Evolutionary conservation across 2,797 vertebrate genomes (phyloP), one percentile per base, ranked within the genome.

Genomic region (Sus cebifrons): DNA sequence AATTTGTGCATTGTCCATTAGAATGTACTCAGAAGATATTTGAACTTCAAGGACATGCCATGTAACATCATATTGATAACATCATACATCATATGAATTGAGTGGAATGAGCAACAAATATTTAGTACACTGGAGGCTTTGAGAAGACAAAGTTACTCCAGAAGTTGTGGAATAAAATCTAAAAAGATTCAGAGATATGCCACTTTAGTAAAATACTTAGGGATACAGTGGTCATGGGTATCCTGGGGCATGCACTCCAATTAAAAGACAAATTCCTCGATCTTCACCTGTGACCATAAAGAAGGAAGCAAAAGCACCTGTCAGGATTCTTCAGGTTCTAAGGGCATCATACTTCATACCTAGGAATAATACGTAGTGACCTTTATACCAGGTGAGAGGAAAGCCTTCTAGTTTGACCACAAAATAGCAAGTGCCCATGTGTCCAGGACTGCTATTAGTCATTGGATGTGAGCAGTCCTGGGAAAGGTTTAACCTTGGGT

Each of bases 321-420:
- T 21, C 65, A 85, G 29, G 7, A 60, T 54, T 93, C 25, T 89
- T 93, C 64, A 78, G n/a, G 25, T 71, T 89, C 74, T 65, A 83
- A 62, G 92, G 17, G 17, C 18, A 71, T 87, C 77, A 91, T 32
- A 77, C 68, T 91, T 12, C 29, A 73, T 17, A 52, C 68, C 73
- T 73, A 64, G 32, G 75, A 95, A 75, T 86, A 87, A 79, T 56
- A 54, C 40, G 81, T 54, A 90, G 85, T 49, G 67, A 27, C 27
- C 58, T 36, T 36, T 14, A 71, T 21, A 74, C 23, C 16, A 70
- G 64, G 27, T 60, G 44, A 71, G 40, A 77, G 62, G n/a, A 95
- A 87, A 94, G 20, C 9, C 77, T 88, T 4, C 73, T 81, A 79
- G 17, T 36, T 36, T 71, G 23, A 70, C 92, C 58, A 10, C 27